Percentiles rank a stretch among this genome's conserved stretches.
phyloP scores from a whole-genome alignment of 2,888 invertebrate genomes.

The Timema podura region DNA sequence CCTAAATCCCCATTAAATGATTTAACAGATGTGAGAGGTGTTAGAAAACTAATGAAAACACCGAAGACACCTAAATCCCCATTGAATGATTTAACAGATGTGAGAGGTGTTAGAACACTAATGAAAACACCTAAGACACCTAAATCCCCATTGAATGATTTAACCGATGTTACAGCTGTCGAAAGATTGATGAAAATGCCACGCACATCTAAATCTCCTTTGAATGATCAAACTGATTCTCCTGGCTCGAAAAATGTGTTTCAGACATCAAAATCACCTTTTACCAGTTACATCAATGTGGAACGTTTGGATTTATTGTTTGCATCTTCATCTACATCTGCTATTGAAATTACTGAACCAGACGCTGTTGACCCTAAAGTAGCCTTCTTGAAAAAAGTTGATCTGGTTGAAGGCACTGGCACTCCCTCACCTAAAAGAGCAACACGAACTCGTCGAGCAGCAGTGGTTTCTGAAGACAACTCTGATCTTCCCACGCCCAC shows the following conservation, averaged over 20 bases:
- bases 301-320: neutral
- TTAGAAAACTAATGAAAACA: slow-evolving; percentile 39
- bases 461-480: neutral
- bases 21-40: slow-evolving; percentile 38
- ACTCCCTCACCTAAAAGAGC: neutral
- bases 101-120: slow-evolving; percentile 45
- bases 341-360: neutral
- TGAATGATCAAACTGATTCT: too few species aligned
- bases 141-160: slow-evolving; percentile 36
- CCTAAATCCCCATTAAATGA: slow-evolving; percentile 43
- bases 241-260: too few species aligned
- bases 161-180: slow-evolving; percentile 34
- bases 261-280: too few species aligned
- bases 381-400: neutral
- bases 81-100: slow-evolving; percentile 44
- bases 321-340: neutral
- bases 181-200: slow-evolving; percentile 35
- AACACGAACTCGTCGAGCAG: neutral
- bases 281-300: neutral
- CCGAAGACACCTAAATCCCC: slow-evolving; percentile 32
- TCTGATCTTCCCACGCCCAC: neutral
- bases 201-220: slow-evolving; percentile 28
- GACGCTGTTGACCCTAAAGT: neutral
- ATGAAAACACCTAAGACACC: slow-evolving; percentile 35
- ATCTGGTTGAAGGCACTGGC: neutral